Base-by-base conservation (phyloP, 1,140 invertebrate genomes). In the Anagrus nilaparvatae region DNA sequence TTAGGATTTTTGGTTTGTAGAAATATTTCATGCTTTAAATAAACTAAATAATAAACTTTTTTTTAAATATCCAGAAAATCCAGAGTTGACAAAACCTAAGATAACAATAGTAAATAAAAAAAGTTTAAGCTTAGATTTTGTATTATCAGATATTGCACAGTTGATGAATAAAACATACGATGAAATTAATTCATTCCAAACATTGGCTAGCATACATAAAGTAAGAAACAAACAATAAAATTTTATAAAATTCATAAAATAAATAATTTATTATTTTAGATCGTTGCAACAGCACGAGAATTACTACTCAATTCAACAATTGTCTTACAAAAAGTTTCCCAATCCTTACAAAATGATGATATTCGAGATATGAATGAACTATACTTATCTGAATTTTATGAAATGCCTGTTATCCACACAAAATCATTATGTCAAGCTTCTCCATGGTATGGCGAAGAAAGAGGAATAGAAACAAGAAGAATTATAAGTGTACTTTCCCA, bases 341-440 rank as follows among this genome's bases (percentile, higher is more conserved):
- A 54, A 42, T 57, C 52, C 3, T 60, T 67, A 57, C 60, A 52
- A 7, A 65, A 65, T 37, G 66, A 69, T 32, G 66, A 69, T 21
- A 58, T 69, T 23, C 53, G 61, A 20, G 66, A 69, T 29, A 67
- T 69, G 64, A 67, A 67, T 32, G 65, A 69, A 18, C 32, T 61
- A 4, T 67, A 67, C 45, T 56, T 67, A 28, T 65, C 65, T 5
- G 46, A 58, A 5, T 41, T 63, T 24, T 67, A 66, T 21, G 53
- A 58, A 7, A 55, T 38, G 13, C 50, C 53, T 5, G 51, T 61
- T 17, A 46, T 44, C 29, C 53, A 63, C 13, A 51, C 52, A 1
- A 56, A 60, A 36, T 58, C 54, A 3, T 46, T 60, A 7, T 65
- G 59, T 14, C 56, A 60, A 28, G 46, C 63, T 3, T 50, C 35